Conservation (phyloP, 2,797 vertebrate genomes). For the Enteromius afrohamiltoni region DNA sequence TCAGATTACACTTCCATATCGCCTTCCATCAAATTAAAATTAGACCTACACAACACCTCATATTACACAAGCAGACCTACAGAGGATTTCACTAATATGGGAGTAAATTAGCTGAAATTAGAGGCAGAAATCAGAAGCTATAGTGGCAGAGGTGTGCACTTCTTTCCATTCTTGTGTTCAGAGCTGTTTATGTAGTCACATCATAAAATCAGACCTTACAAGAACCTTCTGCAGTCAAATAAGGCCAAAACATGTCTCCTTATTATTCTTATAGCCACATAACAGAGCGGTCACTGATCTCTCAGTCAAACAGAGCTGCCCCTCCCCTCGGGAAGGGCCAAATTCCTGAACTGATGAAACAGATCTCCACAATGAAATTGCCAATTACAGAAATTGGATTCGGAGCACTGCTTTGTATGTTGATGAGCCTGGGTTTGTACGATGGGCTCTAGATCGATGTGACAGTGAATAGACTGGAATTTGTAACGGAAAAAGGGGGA, state of each 20-base stretch:
- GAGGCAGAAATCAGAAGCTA: not conserved
- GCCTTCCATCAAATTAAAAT: conserved; percentile 38
- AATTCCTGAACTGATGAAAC: conserved; percentile 55
- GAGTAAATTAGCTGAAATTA: not conserved
- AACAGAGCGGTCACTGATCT: conserved; percentile 13
- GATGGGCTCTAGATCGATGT: conserved; percentile 72
- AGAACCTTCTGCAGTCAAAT: conserved; percentile 13
- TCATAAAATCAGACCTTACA: conserved; percentile 18
- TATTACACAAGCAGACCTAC: conserved; percentile 14
- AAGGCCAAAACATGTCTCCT: not conserved
- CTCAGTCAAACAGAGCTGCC: conserved; percentile 5
- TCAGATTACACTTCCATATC: conserved; percentile 26
- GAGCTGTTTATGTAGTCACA: conserved; percentile 2
- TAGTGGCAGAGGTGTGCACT: conserved; percentile 1
- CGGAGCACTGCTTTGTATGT: conserved; percentile 72
- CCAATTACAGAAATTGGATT: conserved; percentile 78
- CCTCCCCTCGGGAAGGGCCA: conserved; percentile 14
- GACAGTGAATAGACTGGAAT: conserved; percentile 62
- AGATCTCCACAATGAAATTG: conserved; percentile 74
- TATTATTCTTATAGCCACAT: conserved; percentile 22
- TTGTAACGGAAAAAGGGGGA: conserved; percentile 24
- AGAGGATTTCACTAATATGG: not conserved
- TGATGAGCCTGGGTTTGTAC: conserved; percentile 71
- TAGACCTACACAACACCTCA: conserved; percentile 40
- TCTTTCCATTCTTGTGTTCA: conserved; percentile 4